These are phyloP conservation scores for Barypeithes pellucidus DNA, from an alignment of 2,888 invertebrate genomes.

Conservation along the genomic window DNA sequence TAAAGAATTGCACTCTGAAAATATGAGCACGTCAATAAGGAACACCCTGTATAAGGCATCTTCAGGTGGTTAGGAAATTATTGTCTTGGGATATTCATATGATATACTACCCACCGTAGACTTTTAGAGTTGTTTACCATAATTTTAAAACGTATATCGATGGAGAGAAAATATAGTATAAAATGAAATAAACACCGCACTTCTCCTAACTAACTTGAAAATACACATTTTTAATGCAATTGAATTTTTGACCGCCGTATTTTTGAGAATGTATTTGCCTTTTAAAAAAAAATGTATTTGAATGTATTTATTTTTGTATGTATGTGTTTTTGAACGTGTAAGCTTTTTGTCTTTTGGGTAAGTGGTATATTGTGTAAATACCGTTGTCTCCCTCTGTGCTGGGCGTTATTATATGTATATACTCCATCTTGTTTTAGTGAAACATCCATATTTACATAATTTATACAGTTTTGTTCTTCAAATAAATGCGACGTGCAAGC, in stretches of 20 bases:
- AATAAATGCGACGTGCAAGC: constrained; percentile 12
- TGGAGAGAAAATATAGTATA: no score
- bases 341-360: constrained; percentile 63
- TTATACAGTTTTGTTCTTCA: constrained; percentile 33
- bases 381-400: constrained; percentile 65
- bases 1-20: no score
- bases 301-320: constrained; percentile 44
- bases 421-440: constrained; percentile 24
- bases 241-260: constrained; percentile 34
- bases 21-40: no score
- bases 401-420: constrained; percentile 24
- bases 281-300: constrained; percentile 28
- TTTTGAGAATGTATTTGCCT: constrained; percentile 28
- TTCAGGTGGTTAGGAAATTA: no score
- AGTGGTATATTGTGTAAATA: constrained; percentile 59
- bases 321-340: constrained; percentile 73
- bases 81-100: no score
- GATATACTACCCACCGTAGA: no score
- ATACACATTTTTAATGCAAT: neutral
- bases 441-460: constrained; percentile 52
- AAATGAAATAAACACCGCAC: no score
- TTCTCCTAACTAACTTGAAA: no score
- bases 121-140: no score
- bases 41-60: no score
- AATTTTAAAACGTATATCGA: no score